These are phyloP conservation scores for Parauchenoglanis ngamensis DNA, from an alignment of 2,797 vertebrate species.

Conservation along the genomic window DNA sequence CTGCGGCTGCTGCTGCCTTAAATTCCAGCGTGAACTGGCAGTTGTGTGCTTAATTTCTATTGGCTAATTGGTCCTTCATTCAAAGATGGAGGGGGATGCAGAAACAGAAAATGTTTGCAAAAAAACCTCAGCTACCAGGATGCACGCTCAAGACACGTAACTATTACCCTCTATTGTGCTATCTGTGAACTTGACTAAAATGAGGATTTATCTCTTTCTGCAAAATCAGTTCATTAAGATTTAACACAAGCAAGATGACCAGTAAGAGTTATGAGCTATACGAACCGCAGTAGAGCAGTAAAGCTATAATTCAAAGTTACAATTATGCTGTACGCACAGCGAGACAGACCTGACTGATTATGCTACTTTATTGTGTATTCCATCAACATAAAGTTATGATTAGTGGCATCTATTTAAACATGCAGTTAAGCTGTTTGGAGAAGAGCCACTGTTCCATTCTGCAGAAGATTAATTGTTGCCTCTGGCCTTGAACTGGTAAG, in stretches of 20 bases:
- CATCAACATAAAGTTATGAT: slow-evolving; percentile 48
- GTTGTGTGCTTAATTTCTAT: neutral
- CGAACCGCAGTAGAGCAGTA: neutral
- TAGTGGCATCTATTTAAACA: slow-evolving; percentile 58
- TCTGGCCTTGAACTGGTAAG: slow-evolving; percentile 67
- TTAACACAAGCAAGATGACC: neutral
- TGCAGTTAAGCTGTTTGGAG: slow-evolving; percentile 68
- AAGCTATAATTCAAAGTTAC: slow-evolving; percentile 24
- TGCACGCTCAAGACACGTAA: neutral
- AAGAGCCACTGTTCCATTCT: slow-evolving; percentile 66
- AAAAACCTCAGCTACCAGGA: neutral
- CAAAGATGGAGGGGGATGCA: too few relatives aligned
- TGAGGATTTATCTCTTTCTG: slow-evolving; percentile 6
- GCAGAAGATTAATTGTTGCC: slow-evolving; percentile 76
- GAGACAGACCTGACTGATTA: slow-evolving; percentile 35
- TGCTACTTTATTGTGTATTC: slow-evolving; percentile 45
- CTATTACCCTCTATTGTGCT: neutral
- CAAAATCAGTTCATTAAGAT: slow-evolving; percentile 21
- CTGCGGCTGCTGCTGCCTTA: neutral
- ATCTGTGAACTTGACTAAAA: neutral
- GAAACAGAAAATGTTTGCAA: neutral
- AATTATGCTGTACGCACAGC: slow-evolving; percentile 25
- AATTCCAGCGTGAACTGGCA: neutral
- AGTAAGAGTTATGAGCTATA: neutral
- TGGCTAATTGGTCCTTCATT: neutral